Evolutionary conservation across 2,113 vertebrate genomes (phyloP), one percentile per base, ranked within the genome.

Genomic region (Halichoeres trimaculatus): DNA sequence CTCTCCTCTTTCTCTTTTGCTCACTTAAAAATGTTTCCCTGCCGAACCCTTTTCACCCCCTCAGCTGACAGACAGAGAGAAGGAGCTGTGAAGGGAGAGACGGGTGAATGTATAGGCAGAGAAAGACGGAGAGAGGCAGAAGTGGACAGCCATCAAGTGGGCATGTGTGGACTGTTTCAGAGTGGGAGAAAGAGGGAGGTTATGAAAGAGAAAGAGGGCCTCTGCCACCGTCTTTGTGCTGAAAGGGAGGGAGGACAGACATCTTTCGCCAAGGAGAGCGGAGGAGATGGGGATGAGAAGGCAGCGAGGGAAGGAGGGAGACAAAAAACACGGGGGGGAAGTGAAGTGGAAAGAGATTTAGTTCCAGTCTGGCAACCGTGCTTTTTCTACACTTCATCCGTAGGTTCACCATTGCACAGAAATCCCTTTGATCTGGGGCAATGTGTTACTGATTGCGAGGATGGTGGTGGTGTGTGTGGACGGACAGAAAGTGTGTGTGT

Each of bases 141-240:
- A 85, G 85, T 83, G 85, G 84, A 83, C 52, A 38, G 76, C 72
- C 56, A 85, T 91, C 87, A 85, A 87, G 73, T 84, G 63, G 90
- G 88, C 85, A 83, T 70, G 83, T 81, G 75, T 70, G 74, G 83
- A 71, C 72, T 57, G 54, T 90, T 93, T 93, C 80, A 84, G 93
- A 89, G 84, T 61, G 84, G 91, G 92, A 84, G 82, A 30, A 6
- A 30, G 30, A 30, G 75, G 83, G 93, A 89, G 84, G 73, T 74
- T 83, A 78, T 91, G 71, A 54, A 85, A 85, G 84, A 79, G 78
- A 83, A 85, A 13, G 83, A 92, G 77, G 85, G 80, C 69, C 92
- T 87, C 87, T 85, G 91, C 88, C 64, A 86, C 90, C 84, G 90
- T 93, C 93, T 92, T 90, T 86, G 90, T 93, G 88, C 90, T 65